phyloP scores from a whole-genome alignment of 2,113 vertebrate species.

The Eidolon helvum region DNA sequence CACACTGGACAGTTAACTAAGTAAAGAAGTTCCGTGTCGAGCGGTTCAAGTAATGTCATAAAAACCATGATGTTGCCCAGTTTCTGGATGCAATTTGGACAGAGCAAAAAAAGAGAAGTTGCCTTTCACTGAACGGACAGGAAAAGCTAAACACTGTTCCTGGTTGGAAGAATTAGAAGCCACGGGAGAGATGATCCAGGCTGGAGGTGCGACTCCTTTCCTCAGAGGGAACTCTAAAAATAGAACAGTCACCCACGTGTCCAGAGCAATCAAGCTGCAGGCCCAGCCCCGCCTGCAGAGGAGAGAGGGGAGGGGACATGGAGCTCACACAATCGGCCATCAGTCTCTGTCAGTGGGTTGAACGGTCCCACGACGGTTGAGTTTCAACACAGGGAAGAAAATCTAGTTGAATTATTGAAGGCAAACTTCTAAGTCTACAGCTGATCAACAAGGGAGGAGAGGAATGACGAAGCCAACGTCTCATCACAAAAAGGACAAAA shows the following conservation, averaged over 20 bases:
- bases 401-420: conserved; percentile 40
- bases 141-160: background rate
- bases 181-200: background rate
- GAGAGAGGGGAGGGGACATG: too few relatives aligned
- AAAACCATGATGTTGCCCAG: background rate
- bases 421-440: background rate
- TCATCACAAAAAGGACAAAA: conserved; percentile 56
- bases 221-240: background rate
- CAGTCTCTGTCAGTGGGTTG: background rate
- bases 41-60: background rate
- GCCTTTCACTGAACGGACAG: background rate
- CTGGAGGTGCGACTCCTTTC: background rate
- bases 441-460: background rate
- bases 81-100: background rate
- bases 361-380: background rate
- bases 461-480: background rate
- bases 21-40: background rate
- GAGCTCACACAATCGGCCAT: background rate
- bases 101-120: background rate
- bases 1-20: background rate
- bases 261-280: background rate
- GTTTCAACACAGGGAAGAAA: background rate
- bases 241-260: background rate
- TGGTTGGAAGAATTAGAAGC: background rate
- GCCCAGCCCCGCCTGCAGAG: background rate